phyloP scores from a whole-genome alignment of 2,797 vertebrate species.

The Hybognathus amarus region DNA sequence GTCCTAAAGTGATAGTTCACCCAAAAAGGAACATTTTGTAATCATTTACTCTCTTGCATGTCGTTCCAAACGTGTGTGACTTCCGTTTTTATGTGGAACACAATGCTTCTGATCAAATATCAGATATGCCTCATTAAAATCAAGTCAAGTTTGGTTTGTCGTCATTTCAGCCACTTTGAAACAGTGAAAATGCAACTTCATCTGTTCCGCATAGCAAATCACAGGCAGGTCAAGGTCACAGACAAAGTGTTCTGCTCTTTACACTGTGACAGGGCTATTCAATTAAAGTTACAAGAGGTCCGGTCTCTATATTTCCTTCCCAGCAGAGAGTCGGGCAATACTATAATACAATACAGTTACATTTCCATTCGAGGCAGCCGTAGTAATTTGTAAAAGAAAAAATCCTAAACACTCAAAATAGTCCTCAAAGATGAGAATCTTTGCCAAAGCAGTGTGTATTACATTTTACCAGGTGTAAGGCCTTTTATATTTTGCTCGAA shows the following conservation, averaged over 20 bases:
- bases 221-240: not conserved
- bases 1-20: not conserved
- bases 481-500: too few relatives aligned
- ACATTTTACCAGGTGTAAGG: too few relatives aligned
- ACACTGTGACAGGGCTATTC: too few relatives aligned
- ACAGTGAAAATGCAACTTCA: not conserved
- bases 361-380: too few relatives aligned
- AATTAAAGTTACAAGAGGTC: too few relatives aligned
- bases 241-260: not conserved
- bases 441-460: too few relatives aligned
- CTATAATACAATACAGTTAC: too few relatives aligned
- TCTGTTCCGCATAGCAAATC: not conserved
- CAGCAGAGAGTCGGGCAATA: too few relatives aligned
- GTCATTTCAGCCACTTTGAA: not conserved
- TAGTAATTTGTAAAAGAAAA: too few relatives aligned
- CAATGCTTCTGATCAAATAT: not conserved
- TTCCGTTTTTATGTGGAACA: not conserved
- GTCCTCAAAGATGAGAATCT: too few relatives aligned
- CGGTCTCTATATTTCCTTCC: too few relatives aligned
- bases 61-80: not conserved
- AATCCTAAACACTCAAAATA: too few relatives aligned
- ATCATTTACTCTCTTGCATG: not conserved
- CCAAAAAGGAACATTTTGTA: not conserved
- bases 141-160: not conserved
- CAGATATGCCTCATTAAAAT: not conserved